Base-by-base conservation (phyloP, 2,113 vertebrate genomes). In the Crotalus horridus region DNA sequence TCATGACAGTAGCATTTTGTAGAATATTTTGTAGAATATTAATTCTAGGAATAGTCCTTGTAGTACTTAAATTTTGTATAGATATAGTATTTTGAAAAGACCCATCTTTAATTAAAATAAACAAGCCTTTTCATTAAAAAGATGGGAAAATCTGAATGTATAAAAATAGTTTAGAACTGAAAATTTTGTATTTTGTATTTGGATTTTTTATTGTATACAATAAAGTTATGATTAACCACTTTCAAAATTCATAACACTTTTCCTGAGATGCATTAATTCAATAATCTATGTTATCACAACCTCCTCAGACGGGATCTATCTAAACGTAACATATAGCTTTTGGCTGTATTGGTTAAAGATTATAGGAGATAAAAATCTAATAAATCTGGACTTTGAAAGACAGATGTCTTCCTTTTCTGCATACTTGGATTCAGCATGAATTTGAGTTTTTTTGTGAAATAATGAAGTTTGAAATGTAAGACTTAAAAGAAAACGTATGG, bases 21-120 rank as follows among this genome's bases (percentile, higher is more conserved):
- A n/a, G 46, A 86, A 93, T 54, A 92, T 91, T 64, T 89, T 89
- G 88, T 33, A 29, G 39, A 58, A 92, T 33, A 93, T 87, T 85
- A 88, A 74, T 54, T 48, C 56, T 69, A 92, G 8, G 8, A 93
- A 89, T 89, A 89, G 3, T 56, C 29, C n/a, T 13, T 3, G 81
- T 48, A 55, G 24, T 39, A 86, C 3, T 64, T 87, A 51, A 90
- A 93, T 54, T 55, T 90, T 87, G 56, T 33, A 90, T 55, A 86
- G 29, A 85, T 89, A 55, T 85, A 26, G 53, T 86, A 93, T 85
- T 21, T 23, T 86, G 55, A n/a, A 85, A 85, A 85, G 43, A 5
- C 15, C 5, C 11, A 17, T 56, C 5, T 86, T 90, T 85, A 46
- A 33, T 58, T 85, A 33, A n/a, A 74, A 58, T 59, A 17, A 85